phyloP scores from a whole-genome alignment of 2,113 vertebrate genomes.

The Albula glossodonta region DNA sequence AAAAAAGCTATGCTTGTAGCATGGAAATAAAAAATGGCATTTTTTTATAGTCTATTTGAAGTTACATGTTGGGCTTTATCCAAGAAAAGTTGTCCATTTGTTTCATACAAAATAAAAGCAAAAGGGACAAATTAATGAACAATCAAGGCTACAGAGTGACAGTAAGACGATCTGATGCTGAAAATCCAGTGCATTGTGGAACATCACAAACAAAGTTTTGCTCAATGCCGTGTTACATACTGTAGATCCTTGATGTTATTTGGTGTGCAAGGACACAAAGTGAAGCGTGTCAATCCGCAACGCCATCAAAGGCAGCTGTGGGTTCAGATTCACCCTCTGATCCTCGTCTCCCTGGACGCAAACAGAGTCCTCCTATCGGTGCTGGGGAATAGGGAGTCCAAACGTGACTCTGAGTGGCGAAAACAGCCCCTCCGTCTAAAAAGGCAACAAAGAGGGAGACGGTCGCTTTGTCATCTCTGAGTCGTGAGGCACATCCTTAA shows the following conservation, averaged over 20 bases:
- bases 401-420: background rate
- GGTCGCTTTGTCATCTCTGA: background rate
- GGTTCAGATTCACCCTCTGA: constrained; percentile 40
- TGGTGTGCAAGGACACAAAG: constrained; percentile 5
- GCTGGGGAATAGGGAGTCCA: background rate
- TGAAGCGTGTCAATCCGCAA: constrained; percentile 34
- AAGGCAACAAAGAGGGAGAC: background rate
- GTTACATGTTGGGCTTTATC: background rate
- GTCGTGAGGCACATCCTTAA: background rate
- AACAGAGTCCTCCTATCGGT: background rate
- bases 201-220: background rate
- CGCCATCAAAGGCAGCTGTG: constrained; percentile 35
- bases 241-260: constrained; percentile 8
- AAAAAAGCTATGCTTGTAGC: constrained; percentile 58
- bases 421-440: background rate
- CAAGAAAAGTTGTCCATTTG: background rate
- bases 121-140: background rate
- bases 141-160: background rate
- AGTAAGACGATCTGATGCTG: background rate
- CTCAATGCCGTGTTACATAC: too few relatives aligned
- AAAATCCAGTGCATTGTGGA: background rate
- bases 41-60: background rate
- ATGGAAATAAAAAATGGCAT: constrained; percentile 46
- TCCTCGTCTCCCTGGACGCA: constrained; percentile 28
- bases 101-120: background rate